phyloP scores from a whole-genome alignment of 2,113 vertebrate genomes.

The Panurus biarmicus region DNA sequence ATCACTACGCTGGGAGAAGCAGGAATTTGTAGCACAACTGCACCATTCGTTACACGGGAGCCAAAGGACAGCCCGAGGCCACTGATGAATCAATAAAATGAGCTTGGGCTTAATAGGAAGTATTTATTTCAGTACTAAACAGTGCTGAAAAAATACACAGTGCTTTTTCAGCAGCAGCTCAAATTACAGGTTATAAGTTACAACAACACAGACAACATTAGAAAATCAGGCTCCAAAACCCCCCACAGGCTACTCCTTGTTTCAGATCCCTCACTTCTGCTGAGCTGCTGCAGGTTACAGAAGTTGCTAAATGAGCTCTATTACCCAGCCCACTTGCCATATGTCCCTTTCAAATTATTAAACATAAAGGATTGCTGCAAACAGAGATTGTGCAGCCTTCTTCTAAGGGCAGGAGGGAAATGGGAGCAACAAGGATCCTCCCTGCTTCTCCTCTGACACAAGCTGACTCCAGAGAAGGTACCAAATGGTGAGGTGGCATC shows the following conservation, averaged over 20 bases:
- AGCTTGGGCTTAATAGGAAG: neutral
- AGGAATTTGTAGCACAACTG: neutral
- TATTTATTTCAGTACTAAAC: neutral
- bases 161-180: conserved; percentile 2
- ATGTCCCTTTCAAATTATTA: conserved; percentile 9
- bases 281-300: neutral
- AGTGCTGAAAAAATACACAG: neutral
- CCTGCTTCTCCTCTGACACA: neutral
- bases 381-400: no score
- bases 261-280: neutral
- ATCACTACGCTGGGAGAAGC: neutral
- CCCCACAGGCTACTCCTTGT: neutral
- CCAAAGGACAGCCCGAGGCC: neutral
- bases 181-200: neutral
- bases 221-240: neutral
- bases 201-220: neutral
- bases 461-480: neutral
- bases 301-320: neutral
- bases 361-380: neutral
- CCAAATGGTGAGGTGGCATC: neutral
- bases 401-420: neutral
- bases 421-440: neutral
- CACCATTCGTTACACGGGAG: neutral
- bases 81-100: conserved; percentile 3
- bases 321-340: conserved; percentile 35